Conservation (phyloP, 2,113 vertebrate genomes). For the Puffinus mauretanicus region DNA sequence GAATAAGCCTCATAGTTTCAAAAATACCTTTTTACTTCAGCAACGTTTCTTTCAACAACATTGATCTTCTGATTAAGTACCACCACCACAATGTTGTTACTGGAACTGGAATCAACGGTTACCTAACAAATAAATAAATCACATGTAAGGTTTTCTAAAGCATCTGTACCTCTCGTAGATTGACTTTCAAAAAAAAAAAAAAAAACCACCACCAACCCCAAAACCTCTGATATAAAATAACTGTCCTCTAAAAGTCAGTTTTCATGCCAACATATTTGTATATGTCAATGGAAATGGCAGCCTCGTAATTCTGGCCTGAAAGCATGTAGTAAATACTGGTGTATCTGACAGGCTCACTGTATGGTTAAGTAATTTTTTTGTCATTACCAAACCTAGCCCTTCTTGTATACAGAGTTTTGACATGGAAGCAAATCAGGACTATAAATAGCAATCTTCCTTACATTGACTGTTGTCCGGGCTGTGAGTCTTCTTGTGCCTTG, state of each 20-base stretch:
- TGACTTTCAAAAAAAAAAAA: neutral
- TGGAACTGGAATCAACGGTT: conserved; percentile 43
- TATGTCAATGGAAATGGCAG: neutral
- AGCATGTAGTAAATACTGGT: neutral
- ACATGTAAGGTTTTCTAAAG: neutral
- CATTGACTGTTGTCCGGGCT: conserved; percentile 57
- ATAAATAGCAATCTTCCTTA: conserved; percentile 22
- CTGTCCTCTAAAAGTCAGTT: neutral
- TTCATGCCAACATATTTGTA: neutral
- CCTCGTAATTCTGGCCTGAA: neutral
- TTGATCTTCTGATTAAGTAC: conserved; percentile 69
- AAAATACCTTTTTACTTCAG: conserved; percentile 68
- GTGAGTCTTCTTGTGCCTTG: conserved; percentile 26
- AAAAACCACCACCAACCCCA: too few relatives aligned
- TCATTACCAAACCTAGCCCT: neutral
- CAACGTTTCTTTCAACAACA: conserved; percentile 63
- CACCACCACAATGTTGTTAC: conserved; percentile 61
- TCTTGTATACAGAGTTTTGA: neutral
- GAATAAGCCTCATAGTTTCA: neutral
- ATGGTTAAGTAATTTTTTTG: neutral
- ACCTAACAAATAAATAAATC: conserved; percentile 61
- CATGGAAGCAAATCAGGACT: neutral
- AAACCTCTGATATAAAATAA: neutral
- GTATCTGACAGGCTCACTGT: too few relatives aligned
- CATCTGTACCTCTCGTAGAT: neutral